These are phyloP conservation scores for Cavia aperea DNA, from an alignment of 2,113 vertebrate species.

Conservation along the genomic window DNA sequence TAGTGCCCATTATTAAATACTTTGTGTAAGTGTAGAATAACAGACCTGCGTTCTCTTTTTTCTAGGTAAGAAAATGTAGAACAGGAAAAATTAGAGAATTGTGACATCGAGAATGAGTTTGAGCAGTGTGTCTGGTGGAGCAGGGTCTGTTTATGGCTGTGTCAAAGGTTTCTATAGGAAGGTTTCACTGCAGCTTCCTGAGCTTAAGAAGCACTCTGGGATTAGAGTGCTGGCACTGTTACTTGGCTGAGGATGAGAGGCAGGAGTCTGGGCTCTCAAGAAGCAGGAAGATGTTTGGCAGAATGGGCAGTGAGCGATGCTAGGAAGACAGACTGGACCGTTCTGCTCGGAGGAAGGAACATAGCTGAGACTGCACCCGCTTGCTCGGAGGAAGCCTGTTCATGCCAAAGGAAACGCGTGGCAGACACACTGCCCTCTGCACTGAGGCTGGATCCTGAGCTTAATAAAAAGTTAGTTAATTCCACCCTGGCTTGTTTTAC, in stretches of 20 bases:
- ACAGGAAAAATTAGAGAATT: conserved; percentile 19
- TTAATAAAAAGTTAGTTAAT: conserved; percentile 2
- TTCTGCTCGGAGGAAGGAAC: conserved; percentile 34
- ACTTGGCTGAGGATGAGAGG: conserved; percentile 9
- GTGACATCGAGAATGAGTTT: background rate
- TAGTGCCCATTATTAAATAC: conserved; percentile 26
- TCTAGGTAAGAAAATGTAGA: background rate
- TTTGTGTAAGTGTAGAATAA: background rate
- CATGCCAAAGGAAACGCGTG: conserved; percentile 33
- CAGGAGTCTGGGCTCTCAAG: conserved; percentile 27
- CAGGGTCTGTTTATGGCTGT: background rate
- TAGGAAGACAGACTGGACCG: conserved; percentile 50
- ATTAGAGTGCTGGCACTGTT: background rate
- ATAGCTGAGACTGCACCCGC: conserved; percentile 52
- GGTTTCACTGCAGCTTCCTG: background rate
- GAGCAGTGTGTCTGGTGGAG: background rate
- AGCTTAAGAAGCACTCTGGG: conserved; percentile 18
- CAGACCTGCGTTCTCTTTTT: background rate
- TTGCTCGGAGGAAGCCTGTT: conserved; percentile 27
- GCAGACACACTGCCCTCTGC: conserved; percentile 17
- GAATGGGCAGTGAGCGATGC: background rate
- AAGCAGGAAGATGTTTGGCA: conserved; percentile 18
- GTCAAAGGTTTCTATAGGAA: conserved; percentile 35
- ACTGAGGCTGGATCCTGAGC: background rate
- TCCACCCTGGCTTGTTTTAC: background rate